phyloP scores from a whole-genome alignment of 2,797 vertebrate genomes.

The Perdix hodgsoniae region DNA sequence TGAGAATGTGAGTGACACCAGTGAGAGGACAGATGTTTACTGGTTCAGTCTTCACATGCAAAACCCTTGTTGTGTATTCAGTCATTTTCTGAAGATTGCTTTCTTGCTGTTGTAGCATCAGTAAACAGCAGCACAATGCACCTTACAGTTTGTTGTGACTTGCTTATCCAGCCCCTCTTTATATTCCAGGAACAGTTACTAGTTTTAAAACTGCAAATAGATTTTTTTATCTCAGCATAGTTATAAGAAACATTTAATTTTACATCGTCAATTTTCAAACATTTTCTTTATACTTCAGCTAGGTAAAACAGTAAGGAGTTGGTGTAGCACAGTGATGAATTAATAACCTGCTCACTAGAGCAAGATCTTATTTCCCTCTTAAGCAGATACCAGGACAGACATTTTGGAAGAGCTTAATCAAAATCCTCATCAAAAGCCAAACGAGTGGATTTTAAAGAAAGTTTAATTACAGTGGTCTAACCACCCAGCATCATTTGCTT shows the following conservation, averaged over 20 bases:
- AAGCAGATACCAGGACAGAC: background rate
- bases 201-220: conserved; percentile 49
- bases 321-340: background rate
- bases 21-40: conserved; percentile 46
- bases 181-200: background rate
- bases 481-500: conserved; percentile 62
- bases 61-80: conserved; percentile 16
- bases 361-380: conserved; percentile 24
- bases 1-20: conserved; percentile 26
- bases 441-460: conserved; percentile 62
- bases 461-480: conserved; percentile 73
- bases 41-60: background rate
- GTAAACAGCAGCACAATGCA: background rate
- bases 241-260: conserved; percentile 41
- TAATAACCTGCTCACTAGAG: conserved; percentile 6
- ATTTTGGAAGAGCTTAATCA: conserved; percentile 70
- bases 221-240: conserved; percentile 20
- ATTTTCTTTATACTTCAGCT: background rate
- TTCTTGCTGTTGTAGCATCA: conserved; percentile 19
- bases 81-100: background rate
- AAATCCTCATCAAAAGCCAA: conserved; percentile 70
- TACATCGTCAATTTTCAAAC: conserved; percentile 17
- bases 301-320: conserved; percentile 35
- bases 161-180: background rate
- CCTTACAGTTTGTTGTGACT: background rate